Conservation (phyloP, 1,140 invertebrate genomes). For the Drosophila mojavensis region DNA sequence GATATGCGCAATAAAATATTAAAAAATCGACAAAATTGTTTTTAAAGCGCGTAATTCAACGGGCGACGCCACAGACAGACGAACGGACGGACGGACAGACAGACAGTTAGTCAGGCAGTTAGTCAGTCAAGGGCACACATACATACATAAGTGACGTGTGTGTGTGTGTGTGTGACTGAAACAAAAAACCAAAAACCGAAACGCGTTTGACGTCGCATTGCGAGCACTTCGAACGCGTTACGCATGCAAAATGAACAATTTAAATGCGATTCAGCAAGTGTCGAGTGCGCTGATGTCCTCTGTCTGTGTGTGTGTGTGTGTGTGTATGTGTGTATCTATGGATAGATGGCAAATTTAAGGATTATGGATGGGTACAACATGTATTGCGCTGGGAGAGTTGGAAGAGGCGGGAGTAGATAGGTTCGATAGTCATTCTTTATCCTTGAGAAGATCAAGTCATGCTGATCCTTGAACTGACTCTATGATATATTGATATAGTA, state of each 20-base stretch:
- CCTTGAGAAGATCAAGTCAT: too few species aligned
- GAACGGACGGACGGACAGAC: conserved; percentile 23
- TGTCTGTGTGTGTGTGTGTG: background rate
- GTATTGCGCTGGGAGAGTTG: too few species aligned
- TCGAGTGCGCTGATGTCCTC: background rate
- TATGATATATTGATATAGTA: too few species aligned
- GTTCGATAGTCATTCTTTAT: too few species aligned
- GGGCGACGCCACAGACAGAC: conserved; percentile 24
- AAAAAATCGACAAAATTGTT: conserved; percentile 80
- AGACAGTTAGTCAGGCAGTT: conserved; percentile 29
- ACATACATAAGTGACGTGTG: conserved; percentile 27
- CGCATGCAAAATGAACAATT: conserved; percentile 76
- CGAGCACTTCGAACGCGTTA: conserved; percentile 61
- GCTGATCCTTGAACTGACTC: too few species aligned
- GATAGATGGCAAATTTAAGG: too few species aligned
- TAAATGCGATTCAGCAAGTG: conserved; percentile 61
- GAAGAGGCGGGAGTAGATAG: too few species aligned
- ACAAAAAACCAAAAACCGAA: conserved; percentile 49
- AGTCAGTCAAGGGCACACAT: conserved; percentile 30
- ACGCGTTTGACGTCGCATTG: conserved; percentile 52
- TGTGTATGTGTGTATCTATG: background rate
- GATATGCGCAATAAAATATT: conserved; percentile 82
- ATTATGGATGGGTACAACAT: too few species aligned
- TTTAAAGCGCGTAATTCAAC: conserved; percentile 81
- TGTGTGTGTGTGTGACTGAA: conserved; percentile 32